Evolutionary conservation across 2,797 vertebrate species (phyloP), one percentile per base, ranked within the genome.

Genomic region (Ispidina lecontei): DNA sequence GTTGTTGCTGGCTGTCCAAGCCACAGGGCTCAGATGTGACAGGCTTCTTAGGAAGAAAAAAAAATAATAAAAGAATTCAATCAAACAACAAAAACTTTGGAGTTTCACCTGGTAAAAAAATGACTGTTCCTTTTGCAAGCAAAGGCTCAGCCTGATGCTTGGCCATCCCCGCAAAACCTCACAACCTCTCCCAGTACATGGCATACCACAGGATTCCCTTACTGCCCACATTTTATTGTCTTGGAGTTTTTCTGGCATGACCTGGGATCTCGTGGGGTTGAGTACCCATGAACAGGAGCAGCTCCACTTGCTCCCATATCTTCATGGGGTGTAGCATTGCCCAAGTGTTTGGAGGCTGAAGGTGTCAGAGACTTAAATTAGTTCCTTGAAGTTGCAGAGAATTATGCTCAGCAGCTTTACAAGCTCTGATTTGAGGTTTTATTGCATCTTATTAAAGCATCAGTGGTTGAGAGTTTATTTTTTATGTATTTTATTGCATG

Each of bases 391-490:
- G 33, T 73, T 18, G 43, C 43, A 25, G 2, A 0, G 25, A 14
- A 25, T 31, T 43, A 6, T 2, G 43, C 49, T 52, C 43, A n/a
- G 82, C 52, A 33, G 37, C 35, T 1, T 64, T 31, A 43, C 28
- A 8, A 76, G 60, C 78, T 29, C 60, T 33, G 74, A 65, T 51
- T 25, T 0, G 12, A 85, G 71, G 83, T 92, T 92, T 92, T 89
- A 89, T 64, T 78, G 70, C 41, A 10, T 51, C 80, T 65, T 84
- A 88, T 90, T 94, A 92, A 74, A 67, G 89, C 86, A 60, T 84
- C 64, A 46, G 46, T 22, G 56, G 58, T 18, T 26, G 55, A 29
- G 64, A 89, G 87, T 94, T 92, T 95, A 88, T 93, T 78, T 81
- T 83, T 49, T 33, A 70, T 58, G 70, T 44, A 22, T 58, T 95